phyloP scores from a whole-genome alignment of 2,888 invertebrate genomes.

The Melinopterus prodromus region DNA sequence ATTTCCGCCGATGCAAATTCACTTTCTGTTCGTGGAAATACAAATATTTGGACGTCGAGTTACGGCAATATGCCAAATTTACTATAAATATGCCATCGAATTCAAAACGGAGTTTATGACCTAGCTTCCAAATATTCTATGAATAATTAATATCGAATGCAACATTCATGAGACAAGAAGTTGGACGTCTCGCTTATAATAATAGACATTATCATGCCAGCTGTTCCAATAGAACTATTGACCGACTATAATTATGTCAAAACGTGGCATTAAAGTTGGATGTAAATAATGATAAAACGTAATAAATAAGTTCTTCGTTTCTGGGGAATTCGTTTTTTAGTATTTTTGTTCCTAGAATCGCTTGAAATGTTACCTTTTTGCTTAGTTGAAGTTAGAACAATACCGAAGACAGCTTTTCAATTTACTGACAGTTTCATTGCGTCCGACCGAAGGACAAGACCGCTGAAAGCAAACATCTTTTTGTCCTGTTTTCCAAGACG shows the following conservation, averaged over 20 bases:
- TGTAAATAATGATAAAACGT: too few species aligned
- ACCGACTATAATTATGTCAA: background rate
- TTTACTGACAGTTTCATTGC: slow-evolving; percentile 21
- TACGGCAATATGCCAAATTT: background rate
- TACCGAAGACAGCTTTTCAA: slow-evolving; percentile 14
- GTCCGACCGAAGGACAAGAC: background rate
- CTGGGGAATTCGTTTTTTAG: too few species aligned
- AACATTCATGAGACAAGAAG: background rate
- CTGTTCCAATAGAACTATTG: background rate
- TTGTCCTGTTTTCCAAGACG: slow-evolving; percentile 6
- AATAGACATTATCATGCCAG: background rate
- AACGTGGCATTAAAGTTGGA: background rate
- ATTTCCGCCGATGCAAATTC: background rate
- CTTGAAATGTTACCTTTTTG: background rate
- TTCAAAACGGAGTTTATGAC: background rate
- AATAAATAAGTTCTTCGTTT: too few species aligned
- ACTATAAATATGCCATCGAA: background rate
- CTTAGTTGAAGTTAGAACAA: background rate
- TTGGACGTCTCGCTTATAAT: background rate
- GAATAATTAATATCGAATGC: background rate
- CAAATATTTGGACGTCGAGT: background rate
- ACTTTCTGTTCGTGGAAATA: background rate
- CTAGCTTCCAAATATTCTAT: background rate
- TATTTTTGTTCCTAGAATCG: too few species aligned
- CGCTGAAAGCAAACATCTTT: slow-evolving; percentile 15